phyloP scores from a whole-genome alignment of 2,113 vertebrate species.

The Cochlearius cochlearius region DNA sequence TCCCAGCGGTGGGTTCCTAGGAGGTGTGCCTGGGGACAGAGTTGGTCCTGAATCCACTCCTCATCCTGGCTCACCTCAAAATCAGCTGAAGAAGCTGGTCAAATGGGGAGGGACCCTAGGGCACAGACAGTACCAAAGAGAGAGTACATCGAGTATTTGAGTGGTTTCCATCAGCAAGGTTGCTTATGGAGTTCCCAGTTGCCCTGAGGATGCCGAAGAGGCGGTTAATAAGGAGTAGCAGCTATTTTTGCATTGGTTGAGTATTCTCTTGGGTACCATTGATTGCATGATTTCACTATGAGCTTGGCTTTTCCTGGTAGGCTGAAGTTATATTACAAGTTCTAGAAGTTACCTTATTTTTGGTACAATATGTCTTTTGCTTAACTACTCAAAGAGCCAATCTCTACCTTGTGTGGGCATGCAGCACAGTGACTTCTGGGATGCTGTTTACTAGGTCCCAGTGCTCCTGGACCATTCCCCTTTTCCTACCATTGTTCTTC shows the following conservation, averaged over 20 bases:
- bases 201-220: not conserved
- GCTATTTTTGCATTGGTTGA: not conserved
- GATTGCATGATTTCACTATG: not conserved
- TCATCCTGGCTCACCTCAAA: not conserved
- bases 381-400: not conserved
- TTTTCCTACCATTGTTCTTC: not conserved
- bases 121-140: not conserved
- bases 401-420: not conserved
- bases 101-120: not conserved
- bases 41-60: not conserved
- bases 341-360: not conserved
- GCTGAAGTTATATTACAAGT: not conserved
- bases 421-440: not conserved
- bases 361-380: not conserved
- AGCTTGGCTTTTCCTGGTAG: not conserved
- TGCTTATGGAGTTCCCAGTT: not conserved
- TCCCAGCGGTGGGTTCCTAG: accelerated
- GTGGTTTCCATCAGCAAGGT: not conserved
- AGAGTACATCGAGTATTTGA: not conserved
- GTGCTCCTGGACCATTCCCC: not conserved
- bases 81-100: not conserved
- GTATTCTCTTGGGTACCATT: not conserved
- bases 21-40: not conserved
- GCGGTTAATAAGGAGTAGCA: not conserved
- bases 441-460: not conserved